Percentiles rank a stretch among this genome's conserved stretches.
phyloP scores from a whole-genome alignment of 2,113 vertebrate genomes.

The Emydocephalus ijimae region DNA sequence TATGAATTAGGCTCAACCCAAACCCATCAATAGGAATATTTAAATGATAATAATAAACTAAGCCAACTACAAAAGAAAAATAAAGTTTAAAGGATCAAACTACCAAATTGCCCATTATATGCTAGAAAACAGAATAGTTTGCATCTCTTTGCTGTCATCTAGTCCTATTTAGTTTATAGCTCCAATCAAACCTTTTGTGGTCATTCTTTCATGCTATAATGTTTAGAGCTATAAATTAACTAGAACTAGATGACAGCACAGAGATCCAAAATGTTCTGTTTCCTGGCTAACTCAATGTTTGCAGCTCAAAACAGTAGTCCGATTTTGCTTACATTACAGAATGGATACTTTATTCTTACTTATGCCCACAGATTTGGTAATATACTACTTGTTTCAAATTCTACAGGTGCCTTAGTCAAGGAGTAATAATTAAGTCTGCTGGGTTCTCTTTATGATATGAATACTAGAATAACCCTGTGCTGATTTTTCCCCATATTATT shows the following conservation, averaged over 20 bases:
- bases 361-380: neutral
- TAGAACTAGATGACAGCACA: neutral
- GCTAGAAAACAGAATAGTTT: neutral
- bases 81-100: too few relatives aligned
- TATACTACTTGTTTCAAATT: neutral
- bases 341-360: neutral
- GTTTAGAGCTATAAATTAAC: neutral
- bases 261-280: neutral
- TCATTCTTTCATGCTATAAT: neutral
- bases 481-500: neutral
- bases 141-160: neutral
- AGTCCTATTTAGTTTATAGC: neutral
- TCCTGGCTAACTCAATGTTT: neutral
- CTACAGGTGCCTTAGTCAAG: neutral
- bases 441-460: neutral
- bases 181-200: neutral
- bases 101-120: neutral
- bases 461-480: neutral
- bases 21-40: neutral
- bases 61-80: neutral
- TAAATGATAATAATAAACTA: neutral
- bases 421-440: neutral
- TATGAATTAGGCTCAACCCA: neutral
- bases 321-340: neutral
- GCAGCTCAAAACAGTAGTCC: neutral